These are phyloP conservation scores for Pheosia gnoma DNA, from an alignment of 2,888 invertebrate species.

Conservation along the genomic window DNA sequence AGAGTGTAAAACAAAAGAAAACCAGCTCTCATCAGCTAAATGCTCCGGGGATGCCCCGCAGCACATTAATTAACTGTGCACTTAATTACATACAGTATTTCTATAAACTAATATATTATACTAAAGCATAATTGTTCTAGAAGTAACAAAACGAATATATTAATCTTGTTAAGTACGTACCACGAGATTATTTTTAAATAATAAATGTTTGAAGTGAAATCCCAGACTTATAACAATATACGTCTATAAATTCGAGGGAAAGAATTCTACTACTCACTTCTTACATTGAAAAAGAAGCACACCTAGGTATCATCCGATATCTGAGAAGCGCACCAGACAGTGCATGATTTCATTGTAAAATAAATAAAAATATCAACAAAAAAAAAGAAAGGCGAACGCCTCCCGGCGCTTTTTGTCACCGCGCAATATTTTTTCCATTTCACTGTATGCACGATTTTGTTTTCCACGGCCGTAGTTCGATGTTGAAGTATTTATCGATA, in stretches of 20 bases:
- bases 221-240: too few species aligned
- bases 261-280: too few species aligned
- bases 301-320: conserved; percentile 7
- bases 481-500: conserved; percentile 35
- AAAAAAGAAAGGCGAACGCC: conserved; percentile 20
- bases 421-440: conserved; percentile 39
- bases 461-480: conserved; percentile 45
- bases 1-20: conserved; percentile 22
- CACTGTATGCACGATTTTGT: conserved; percentile 48
- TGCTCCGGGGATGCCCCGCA: conserved; percentile 24
- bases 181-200: too few species aligned
- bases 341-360: conserved; percentile 33
- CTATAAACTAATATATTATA: background rate
- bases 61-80: background rate
- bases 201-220: too few species aligned
- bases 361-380: conserved; percentile 16
- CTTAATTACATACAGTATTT: conserved; percentile 26
- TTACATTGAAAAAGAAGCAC: background rate
- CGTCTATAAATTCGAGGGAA: too few species aligned
- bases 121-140: too few species aligned
- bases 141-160: too few species aligned
- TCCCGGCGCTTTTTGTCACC: conserved; percentile 47
- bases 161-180: too few species aligned
- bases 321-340: conserved; percentile 34
- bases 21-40: conserved; percentile 42